Evolutionary conservation across 2,113 vertebrate species (phyloP).

Genomic region (Podarcis cretensis): DNA sequence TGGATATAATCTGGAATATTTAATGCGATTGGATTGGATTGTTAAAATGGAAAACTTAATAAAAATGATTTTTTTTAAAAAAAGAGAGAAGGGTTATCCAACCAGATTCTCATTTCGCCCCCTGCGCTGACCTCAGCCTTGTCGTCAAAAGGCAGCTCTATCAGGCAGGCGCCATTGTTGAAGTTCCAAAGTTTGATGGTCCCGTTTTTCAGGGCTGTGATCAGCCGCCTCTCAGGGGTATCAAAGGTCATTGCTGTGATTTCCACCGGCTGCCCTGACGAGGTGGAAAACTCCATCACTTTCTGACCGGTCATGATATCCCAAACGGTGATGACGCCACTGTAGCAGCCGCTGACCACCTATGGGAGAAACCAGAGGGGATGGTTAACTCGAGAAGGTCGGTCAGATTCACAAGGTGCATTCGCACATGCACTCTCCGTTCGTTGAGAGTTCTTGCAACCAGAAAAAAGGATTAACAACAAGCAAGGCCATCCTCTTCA

Average conservation of each 20-base stretch:
- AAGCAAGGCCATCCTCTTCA: too few relatives aligned
- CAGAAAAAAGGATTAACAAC: too few relatives aligned
- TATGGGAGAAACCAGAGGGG: background rate
- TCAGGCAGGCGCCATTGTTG: conserved; percentile 59
- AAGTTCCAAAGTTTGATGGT: conserved; percentile 70
- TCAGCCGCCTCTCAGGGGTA: conserved; percentile 56
- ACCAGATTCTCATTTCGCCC: background rate
- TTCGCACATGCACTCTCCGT: too few relatives aligned
- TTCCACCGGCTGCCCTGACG: conserved; percentile 5
- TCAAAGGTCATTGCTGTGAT: conserved; percentile 72
- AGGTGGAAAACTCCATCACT: conserved; percentile 60
- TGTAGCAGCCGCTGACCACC: conserved; percentile 70
- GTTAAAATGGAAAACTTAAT: too few relatives aligned
- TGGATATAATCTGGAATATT: too few relatives aligned
- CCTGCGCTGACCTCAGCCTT: conserved; percentile 58
- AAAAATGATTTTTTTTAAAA: too few relatives aligned
- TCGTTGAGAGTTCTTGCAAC: too few relatives aligned
- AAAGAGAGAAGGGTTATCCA: too few relatives aligned
- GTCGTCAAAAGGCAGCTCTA: conserved; percentile 55
- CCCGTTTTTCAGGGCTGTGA: conserved; percentile 64
- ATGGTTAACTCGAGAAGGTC: too few relatives aligned
- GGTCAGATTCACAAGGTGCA: too few relatives aligned
- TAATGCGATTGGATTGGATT: too few relatives aligned
- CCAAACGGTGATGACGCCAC: conserved; percentile 63
- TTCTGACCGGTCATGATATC: conserved; percentile 59